These are phyloP conservation scores for Neodontobutis hainanensis DNA, from an alignment of 2,113 vertebrate species.

Conservation along the genomic window DNA sequence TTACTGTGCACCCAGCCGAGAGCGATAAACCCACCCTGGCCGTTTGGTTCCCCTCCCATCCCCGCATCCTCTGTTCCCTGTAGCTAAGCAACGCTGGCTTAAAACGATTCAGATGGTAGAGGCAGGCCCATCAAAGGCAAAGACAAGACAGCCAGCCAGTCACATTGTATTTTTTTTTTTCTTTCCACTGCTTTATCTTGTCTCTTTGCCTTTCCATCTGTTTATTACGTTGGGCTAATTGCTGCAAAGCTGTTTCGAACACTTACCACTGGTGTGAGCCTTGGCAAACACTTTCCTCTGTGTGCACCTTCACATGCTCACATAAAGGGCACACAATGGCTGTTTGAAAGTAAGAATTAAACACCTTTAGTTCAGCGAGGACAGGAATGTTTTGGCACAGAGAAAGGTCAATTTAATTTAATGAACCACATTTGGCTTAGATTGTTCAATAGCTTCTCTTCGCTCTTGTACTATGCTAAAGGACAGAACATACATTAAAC, in stretches of 20 bases:
- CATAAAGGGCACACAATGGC: neutral
- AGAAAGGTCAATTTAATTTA: neutral
- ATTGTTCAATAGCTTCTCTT: no score
- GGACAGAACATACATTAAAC: neutral
- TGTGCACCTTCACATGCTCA: neutral
- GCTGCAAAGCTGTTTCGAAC: neutral
- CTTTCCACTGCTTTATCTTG: conserved; percentile 10
- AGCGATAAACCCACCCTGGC: conserved; percentile 29
- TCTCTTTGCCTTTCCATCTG: conserved; percentile 11
- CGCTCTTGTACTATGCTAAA: neutral
- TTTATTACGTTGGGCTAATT: conserved; percentile 17
- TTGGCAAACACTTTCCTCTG: neutral
- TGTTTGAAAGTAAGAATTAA: neutral
- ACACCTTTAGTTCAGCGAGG: neutral
- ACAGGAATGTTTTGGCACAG: conserved; percentile 6
- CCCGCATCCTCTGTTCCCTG: conserved; percentile 56
- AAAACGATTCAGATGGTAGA: conserved; percentile 57
- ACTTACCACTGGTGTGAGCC: neutral
- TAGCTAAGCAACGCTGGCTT: conserved; percentile 73
- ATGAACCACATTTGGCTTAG: neutral
- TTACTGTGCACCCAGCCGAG: conserved; percentile 38
- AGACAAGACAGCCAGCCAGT: conserved; percentile 35
- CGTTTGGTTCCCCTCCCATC: conserved; percentile 44
- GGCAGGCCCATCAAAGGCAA: conserved; percentile 65
- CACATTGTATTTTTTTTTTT: conserved; percentile 22